Evolutionary conservation across 2,797 vertebrate species (phyloP).

Genomic region (Macroramphosus scolopax): DNA sequence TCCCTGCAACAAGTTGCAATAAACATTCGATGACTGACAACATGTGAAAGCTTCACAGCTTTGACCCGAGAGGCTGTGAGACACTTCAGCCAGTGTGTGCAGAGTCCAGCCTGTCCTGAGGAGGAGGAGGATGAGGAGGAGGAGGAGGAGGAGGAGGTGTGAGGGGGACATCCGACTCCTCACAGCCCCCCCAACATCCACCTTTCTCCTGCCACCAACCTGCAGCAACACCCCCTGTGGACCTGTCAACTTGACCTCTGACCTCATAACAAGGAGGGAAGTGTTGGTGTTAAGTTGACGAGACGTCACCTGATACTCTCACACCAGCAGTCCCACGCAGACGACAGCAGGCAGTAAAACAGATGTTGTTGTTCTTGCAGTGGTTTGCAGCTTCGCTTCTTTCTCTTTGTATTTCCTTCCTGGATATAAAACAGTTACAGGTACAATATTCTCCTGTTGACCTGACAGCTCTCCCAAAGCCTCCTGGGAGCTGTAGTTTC

Average conservation of each 20-base stretch:
- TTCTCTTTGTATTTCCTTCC: too few relatives aligned
- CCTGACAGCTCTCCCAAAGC: too few relatives aligned
- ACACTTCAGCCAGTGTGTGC: too few relatives aligned
- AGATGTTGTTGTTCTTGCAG: conserved; percentile 4
- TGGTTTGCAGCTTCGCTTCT: not conserved
- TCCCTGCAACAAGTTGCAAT: too few relatives aligned
- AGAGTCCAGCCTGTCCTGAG: too few relatives aligned
- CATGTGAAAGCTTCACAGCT: too few relatives aligned
- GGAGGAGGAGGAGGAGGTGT: conserved; percentile 22
- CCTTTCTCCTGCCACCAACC: conserved; percentile 4
- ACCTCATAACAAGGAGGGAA: conserved; percentile 44
- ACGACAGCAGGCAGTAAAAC: not conserved
- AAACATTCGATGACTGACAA: too few relatives aligned
- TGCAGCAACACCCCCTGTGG: conserved; percentile 1
- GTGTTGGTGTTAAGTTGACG: conserved; percentile 31
- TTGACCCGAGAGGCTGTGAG: too few relatives aligned
- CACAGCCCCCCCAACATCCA: not conserved
- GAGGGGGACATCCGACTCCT: conserved; percentile 7
- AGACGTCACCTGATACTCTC: conserved; percentile 21
- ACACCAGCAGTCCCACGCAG: not conserved
- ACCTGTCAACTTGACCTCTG: conserved; percentile 38
- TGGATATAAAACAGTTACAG: too few relatives aligned
- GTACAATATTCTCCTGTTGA: too few relatives aligned
- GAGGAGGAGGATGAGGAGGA: not conserved
- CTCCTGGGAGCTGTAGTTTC: too few relatives aligned